Evolutionary conservation across 64 coral and sea anemone species (phyloP), one percentile per base, ranked within the genome.

Genomic region (Montipora sp.): DNA sequence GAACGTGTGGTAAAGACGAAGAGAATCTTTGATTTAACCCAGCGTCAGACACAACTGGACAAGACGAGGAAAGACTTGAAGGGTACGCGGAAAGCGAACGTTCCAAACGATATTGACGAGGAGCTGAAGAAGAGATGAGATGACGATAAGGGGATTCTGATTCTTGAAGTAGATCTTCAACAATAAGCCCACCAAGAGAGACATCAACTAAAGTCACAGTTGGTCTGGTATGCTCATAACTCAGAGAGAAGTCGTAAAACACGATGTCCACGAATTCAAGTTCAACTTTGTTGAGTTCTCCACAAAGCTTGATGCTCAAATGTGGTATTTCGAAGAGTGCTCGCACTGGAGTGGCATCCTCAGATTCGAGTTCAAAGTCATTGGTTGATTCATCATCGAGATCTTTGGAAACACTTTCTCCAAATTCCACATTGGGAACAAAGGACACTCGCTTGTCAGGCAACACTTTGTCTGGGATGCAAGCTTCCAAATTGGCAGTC

Each of bases 81-180:
- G 89, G 50, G 51, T 53, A 76, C 0, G 89, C 83, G 46, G 92
- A 89, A 20, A 92, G 47, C 16, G 90, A 82, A 55, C 89, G 77
- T 75, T 87, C 61, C 44, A 61, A 19, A 82, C 77, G 36, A 88
- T 12, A 59, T 67, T 48, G 47, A 85, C 79, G 89, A 24, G 94
- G 89, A 89, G 78, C 68, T 14, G 98, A 92, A 19, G 98, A 99
- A 8, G 95, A 92, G 92, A 99, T 99, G 59, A 99, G 75, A 87
- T 92, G 72, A 8, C 91, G 84, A 83, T 99, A 96, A 14, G 83
- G 73, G 13, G 98, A 96, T 46, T 89, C 90, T 18, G 89, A 79
- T 36, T 93, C 89, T 82, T 99, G 98, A 13, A 99, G 63, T 2
- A 98, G 84, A 94, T 99, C 98, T 74, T 99, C 87, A 5, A 99